phyloP scores from a whole-genome alignment of 2,888 invertebrate species.

The Alitta virens region DNA sequence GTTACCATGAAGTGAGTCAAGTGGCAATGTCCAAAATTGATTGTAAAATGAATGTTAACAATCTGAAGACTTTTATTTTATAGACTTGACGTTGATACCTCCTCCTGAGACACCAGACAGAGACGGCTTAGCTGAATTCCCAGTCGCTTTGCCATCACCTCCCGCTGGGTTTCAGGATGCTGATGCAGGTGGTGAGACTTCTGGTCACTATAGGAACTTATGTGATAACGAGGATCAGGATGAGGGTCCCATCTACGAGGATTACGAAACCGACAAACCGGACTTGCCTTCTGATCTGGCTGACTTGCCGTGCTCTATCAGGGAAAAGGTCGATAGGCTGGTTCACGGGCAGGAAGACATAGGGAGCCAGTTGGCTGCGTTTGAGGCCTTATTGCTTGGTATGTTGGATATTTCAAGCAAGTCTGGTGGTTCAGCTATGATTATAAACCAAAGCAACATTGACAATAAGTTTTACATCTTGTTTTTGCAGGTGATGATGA shows the following conservation, averaged over 20 bases:
- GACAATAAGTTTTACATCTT: no score
- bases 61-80: not conserved
- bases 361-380: constrained; percentile 20
- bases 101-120: constrained; percentile 63
- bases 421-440: no score
- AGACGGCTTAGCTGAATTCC: constrained; percentile 34
- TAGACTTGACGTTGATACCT: constrained; percentile 77
- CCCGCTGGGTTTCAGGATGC: constrained; percentile 67
- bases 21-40: not conserved
- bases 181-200: not conserved
- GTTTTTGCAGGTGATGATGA: constrained; percentile 10
- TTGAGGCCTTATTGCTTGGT: constrained; percentile 25
- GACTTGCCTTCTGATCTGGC: constrained; percentile 15
- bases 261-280: not conserved
- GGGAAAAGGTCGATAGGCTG: constrained; percentile 21
- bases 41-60: not conserved
- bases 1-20: not conserved
- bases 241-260: not conserved
- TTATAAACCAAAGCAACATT: no score
- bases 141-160: constrained; percentile 61
- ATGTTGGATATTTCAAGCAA: not conserved
- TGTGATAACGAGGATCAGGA: not conserved
- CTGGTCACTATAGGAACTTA: not conserved
- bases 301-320: constrained; percentile 22
- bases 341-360: constrained; percentile 26